phyloP scores from a whole-genome alignment of 2,888 invertebrate species.

The Zaprionus obscuricornis region DNA sequence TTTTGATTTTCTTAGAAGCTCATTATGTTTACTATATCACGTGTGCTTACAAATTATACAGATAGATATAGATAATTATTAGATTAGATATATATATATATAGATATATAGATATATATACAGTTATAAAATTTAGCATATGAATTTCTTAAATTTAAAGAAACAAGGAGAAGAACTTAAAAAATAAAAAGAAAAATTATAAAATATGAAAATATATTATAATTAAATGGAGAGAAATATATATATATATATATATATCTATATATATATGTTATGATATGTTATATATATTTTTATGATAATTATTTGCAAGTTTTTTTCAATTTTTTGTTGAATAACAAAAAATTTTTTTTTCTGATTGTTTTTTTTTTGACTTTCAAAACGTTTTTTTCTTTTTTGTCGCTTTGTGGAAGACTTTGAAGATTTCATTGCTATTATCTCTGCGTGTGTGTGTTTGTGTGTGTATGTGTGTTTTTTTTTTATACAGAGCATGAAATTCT shows the following conservation, averaged over 20 bases:
- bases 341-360: slow-evolving; percentile 22
- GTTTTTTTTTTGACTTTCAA: slow-evolving; percentile 41
- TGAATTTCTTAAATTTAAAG: slow-evolving; percentile 26
- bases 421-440: slow-evolving; percentile 70
- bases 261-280: slow-evolving; percentile 43
- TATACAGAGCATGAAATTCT: slow-evolving; percentile 43
- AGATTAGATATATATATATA: slow-evolving; percentile 5
- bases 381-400: slow-evolving; percentile 45
- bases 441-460: too few species aligned
- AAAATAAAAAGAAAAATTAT: slow-evolving; percentile 23
- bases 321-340: slow-evolving; percentile 40
- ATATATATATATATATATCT: slow-evolving; percentile 30
- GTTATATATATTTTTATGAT: slow-evolving; percentile 25
- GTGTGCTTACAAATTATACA: slow-evolving; percentile 71
- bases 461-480: slow-evolving; percentile 39
- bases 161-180: slow-evolving; percentile 38
- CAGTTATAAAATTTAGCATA: slow-evolving; percentile 2
- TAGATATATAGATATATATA: slow-evolving; percentile 29
- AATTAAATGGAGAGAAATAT: slow-evolving; percentile 37
- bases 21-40: slow-evolving; percentile 77
- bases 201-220: slow-evolving; percentile 23
- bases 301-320: slow-evolving; percentile 45
- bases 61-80: slow-evolving; percentile 21
- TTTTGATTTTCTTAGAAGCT: slow-evolving; percentile 63
- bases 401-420: slow-evolving; percentile 68